A percentile compares a stretch with the other conserved stretches of the same genome.
Conservation (phyloP, 2,797 vertebrate species). For the Calcarius lapponicus region DNA sequence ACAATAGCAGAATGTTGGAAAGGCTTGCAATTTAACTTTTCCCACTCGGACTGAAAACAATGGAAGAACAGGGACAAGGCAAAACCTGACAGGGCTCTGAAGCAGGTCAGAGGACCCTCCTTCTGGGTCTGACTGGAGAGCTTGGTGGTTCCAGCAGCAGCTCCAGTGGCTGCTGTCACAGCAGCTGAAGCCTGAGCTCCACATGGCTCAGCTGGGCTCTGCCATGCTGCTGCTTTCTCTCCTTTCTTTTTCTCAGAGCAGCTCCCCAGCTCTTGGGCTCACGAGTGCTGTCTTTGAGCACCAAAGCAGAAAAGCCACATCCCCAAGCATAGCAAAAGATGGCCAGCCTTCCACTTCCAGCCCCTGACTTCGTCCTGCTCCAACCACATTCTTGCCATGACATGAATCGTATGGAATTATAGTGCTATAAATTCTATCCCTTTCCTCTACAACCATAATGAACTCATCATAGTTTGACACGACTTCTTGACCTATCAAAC, state of each 20-base stretch:
- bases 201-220: neutral
- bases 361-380: neutral
- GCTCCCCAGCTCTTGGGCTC: neutral
- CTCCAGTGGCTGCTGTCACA: neutral
- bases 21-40: neutral
- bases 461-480: neutral
- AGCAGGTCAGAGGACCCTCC: neutral
- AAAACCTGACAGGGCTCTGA: neutral
- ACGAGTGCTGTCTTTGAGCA: accelerated
- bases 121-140: neutral
- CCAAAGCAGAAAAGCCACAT: neutral
- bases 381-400: neutral
- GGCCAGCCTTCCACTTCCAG: neutral
- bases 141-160: accelerated
- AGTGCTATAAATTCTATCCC: neutral
- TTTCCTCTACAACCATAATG: neutral
- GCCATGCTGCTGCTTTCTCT: neutral
- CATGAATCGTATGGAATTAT: neutral
- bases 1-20: neutral
- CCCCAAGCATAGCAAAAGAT: neutral
- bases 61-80: neutral
- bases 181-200: neutral
- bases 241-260: neutral
- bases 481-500: neutral
- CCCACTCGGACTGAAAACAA: neutral